Evolutionary conservation across 53 echinoderm and acorn worm genomes (phyloP), one percentile per base, ranked within the genome.

Genomic region (Crossaster papposus): DNA sequence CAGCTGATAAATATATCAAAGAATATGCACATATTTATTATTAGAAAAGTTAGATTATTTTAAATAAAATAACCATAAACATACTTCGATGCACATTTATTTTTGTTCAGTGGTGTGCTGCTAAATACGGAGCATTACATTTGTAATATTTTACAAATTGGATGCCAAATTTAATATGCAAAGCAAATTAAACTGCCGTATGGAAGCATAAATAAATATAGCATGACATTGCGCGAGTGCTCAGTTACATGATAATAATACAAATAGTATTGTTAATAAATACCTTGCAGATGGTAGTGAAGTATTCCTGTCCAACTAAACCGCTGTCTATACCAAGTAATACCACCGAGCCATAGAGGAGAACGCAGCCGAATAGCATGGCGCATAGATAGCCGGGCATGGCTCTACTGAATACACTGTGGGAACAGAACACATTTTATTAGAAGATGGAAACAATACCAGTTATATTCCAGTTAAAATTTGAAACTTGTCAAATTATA

Each of bases 271-370:
- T 50, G 37, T 30, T 0, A 85, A 64, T 18, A 3, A 22, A 70
- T 29, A 93, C 95, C 86, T 88, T 95, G 65, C 95, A 95, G 17
- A 91, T 50, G 0, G 55, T 53, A 44, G 91, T 85, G 54, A 93
- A 83, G 77, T 93, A 51, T 52, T 89, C 86, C n/a, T 83, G 29
- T 5, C 93, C 93, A 22, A 95, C 75, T 4, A 91, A 64, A 53
- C 91, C 91, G 74, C 91, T 91, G 64, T 91, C 90, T 24, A 95
- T 30, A 28, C 95, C 95, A 79, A 93, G 89, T 0, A 95, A 78
- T 13, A 91, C 91, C 79, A 87, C 86, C 4, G 88, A 54, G 14
- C 79, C 72, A 32, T 88, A 89, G 26, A 88, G 81, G 54, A 92
- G 76, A 72, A 71, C 33, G 31, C 80, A 28, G 30, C 82, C 89